These are phyloP conservation scores for Piscicola geometra DNA, from an alignment of 2,888 invertebrate species.

Conservation along the genomic window DNA sequence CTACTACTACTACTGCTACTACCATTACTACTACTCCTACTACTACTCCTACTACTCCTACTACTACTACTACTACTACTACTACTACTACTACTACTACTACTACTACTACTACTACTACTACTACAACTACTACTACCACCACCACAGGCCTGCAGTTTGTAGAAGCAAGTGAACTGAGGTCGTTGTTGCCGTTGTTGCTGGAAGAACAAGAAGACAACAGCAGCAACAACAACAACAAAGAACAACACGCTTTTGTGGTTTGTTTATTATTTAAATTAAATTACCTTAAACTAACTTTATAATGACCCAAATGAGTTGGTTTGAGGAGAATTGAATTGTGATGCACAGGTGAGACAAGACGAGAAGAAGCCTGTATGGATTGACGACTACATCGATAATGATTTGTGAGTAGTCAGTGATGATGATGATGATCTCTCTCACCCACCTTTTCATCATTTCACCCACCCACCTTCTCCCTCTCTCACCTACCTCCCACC, in stretches of 20 bases:
- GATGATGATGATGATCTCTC: background rate
- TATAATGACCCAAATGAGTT: too few species aligned
- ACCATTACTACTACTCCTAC: too few species aligned
- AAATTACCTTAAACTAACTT: too few species aligned
- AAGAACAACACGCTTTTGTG: conserved; percentile 22
- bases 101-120: conserved; percentile 9
- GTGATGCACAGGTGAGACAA: conserved; percentile 57
- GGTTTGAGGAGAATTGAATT: too few species aligned
- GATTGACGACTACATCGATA: background rate
- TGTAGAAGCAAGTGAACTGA: conserved; percentile 56
- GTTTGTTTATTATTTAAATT: conserved; percentile 70
- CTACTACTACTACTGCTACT: too few species aligned
- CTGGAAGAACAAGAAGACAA: conserved; percentile 66
- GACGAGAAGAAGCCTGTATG: background rate
- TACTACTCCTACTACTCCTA: too few species aligned
- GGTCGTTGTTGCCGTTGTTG: conserved; percentile 72
- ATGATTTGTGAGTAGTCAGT: background rate
- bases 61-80: conserved; percentile 9
- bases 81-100: conserved; percentile 9
- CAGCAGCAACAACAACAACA: conserved; percentile 62
- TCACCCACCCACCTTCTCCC: background rate
- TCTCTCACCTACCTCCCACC: too few species aligned
- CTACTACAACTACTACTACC: background rate
- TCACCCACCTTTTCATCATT: background rate
- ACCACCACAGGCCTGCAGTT: conserved; percentile 48